Evolutionary conservation across 2,888 invertebrate genomes (phyloP).

Genomic region (Parochlus steinenii): DNA sequence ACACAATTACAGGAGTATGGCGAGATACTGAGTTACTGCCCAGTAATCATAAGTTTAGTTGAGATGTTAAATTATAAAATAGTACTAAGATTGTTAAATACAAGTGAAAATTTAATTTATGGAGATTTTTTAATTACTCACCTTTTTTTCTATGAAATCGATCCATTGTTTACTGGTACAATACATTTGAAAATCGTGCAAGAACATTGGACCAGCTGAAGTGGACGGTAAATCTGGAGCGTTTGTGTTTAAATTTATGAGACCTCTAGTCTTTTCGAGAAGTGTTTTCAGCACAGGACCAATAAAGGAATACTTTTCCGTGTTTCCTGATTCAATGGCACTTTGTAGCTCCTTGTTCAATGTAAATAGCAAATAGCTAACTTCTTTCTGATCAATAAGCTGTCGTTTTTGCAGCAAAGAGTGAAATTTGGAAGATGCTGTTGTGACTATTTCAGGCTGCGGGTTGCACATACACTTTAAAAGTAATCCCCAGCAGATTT

Average conservation of each 20-base stretch:
- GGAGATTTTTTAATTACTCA: conserved; percentile 20
- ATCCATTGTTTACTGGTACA: conserved; percentile 37
- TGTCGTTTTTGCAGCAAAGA: conserved; percentile 38
- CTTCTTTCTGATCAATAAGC: conserved; percentile 35
- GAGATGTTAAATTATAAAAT: no score
- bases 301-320: conserved; percentile 41
- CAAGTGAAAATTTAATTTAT: not conserved
- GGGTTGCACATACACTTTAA: conserved; percentile 32
- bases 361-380: conserved; percentile 34
- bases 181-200: conserved; percentile 41
- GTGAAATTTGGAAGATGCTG: conserved; percentile 42
- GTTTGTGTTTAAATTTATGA: conserved; percentile 26
- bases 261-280: conserved; percentile 33
- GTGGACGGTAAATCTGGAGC: conserved; percentile 35
- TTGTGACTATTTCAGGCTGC: conserved; percentile 37
- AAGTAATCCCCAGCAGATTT: conserved; percentile 32
- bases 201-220: conserved; percentile 38
- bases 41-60: not conserved
- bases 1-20: no score
- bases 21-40: no score
- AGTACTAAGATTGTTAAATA: not conserved
- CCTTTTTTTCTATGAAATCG: conserved; percentile 34
- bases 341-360: conserved; percentile 31
- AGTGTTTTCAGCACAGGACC: conserved; percentile 44
- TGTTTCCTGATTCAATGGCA: conserved; percentile 32